Conservation (phyloP, 2,797 vertebrate genomes). For the Morelia viridis region DNA sequence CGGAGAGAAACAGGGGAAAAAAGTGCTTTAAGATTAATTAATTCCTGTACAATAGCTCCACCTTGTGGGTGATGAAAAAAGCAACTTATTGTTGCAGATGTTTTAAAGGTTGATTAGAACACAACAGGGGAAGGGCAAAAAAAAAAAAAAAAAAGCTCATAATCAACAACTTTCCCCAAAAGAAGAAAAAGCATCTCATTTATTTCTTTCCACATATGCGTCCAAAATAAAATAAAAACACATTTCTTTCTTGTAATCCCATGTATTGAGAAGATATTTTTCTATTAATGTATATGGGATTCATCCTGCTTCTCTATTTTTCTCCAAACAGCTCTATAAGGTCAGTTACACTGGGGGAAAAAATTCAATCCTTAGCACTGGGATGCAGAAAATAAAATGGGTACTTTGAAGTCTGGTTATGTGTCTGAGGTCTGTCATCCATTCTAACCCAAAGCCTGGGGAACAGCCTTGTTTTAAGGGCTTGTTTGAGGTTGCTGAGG, state of each 20-base stretch:
- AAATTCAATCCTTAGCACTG: too few species aligned
- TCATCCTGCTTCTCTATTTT: background rate
- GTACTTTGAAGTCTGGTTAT: too few species aligned
- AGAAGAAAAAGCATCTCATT: background rate
- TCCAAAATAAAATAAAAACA: background rate
- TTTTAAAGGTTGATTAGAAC: background rate
- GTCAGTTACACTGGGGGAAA: too few species aligned
- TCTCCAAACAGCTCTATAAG: background rate
- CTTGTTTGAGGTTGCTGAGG: too few species aligned
- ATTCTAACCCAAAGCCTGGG: too few species aligned
- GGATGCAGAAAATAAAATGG: too few species aligned
- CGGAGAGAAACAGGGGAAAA: background rate
- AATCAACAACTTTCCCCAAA: background rate
- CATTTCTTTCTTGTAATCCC: background rate
- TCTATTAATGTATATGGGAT: background rate
- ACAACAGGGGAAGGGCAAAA: background rate
- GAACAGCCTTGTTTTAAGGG: background rate
- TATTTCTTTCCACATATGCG: background rate
- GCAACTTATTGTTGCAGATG: background rate
- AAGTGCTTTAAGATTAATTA: background rate
- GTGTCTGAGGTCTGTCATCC: too few species aligned
- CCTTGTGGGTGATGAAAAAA: conserved; percentile 70
- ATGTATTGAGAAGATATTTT: background rate
- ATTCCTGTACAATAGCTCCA: conserved; percentile 74
- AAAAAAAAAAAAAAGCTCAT: background rate